Base-by-base conservation (phyloP, 1,140 invertebrate genomes). In the Anthonomus grandis region DNA sequence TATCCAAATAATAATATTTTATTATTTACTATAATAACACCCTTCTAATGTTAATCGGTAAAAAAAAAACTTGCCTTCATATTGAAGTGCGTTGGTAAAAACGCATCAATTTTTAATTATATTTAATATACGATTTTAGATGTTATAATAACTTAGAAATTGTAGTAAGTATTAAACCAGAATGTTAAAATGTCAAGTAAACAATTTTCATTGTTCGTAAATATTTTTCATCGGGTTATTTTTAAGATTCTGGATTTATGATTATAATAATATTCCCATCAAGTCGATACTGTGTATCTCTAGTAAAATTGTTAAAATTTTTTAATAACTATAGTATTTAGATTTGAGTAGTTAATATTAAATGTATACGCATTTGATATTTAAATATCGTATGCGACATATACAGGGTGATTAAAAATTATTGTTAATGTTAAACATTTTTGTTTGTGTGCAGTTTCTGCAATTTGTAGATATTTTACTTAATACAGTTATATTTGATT, bases 251-350 rank as follows among this genome's bases (percentile, higher is more conserved):
- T 44, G 38, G 6, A 42, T 27, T 63, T 65, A 44, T 52, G 44
- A 42, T 25, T 64, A 64, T 64, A 64, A 47, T 60, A n/a, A n/a
- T n/a, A n/a, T n/a, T n/a, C n/a, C 47, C 34, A 53, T 59, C 62
- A 69, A 64, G 62, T 73, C 70, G 71, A 73, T 73, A 73, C 71
- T 70, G 62, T 73, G 71, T 73, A 73, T 73, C 71, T 70, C 65
- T 71, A 70, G 71, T 73, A 73, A 73, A 72, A 73, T 73, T 71
- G 69, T 73, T 71, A 64, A 69, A 73, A 73, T 73, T 73, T 70
- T 68, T 70, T 60, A 64, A 64, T 61, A 48, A 42, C 49, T 57
- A 44, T 50, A 21, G 21, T 23, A 23, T 42, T 46, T 31, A 38
- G 17, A 21, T 13, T 38, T 41, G 18, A 25, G 24, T 44, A 49